Base-by-base conservation (phyloP, 1,140 invertebrate species). In the Psix sp. region DNA sequence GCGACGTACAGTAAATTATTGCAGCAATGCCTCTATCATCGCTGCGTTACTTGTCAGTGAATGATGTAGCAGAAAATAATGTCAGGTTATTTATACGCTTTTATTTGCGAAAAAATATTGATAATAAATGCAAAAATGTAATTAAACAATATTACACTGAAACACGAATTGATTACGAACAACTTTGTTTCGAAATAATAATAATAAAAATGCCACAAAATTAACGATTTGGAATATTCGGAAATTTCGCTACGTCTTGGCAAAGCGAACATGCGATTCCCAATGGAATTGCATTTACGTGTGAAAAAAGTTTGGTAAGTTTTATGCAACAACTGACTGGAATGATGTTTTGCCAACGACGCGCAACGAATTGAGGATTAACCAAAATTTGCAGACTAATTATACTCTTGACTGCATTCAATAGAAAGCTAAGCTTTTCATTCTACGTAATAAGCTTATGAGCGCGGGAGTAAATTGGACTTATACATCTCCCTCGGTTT, bases 391-490 rank as follows among this genome's bases (percentile, higher is more conserved):
- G 67, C 67, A 49, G 67, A 40, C 67, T 56, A 71, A 71, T 73
- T 73, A 73, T 66, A 49, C 52, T 60, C 31, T 17, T 52, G 26
- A 56, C 43, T 20, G 49, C 36, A 40, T 66, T 66, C 60, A 59
- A 73, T 66, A 48, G 70, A 65, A 73, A 73, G 70, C 60, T 66
- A 73, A 73, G 70, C 59, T 65, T 72, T 65, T 72, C 59, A 59
- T 60, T 72, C 68, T 39, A 24, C 68, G 45, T 72, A 65, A 60
- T 72, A 65, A 72, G 68, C 54, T 62, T 70, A 70, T 48, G 67
- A 63, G 51, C 51, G 51, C 31, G 35, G 39, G 57, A 62, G 57
- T 71, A 71, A 71, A 71, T 71, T 71, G 67, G 67, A 62, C 67
- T 71, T 71, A 62, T 63, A 63, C 67, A 36, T 71, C 57, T 57